These are phyloP conservation scores for Pristionchus pacificus DNA, from an alignment of 1,140 invertebrate genomes.

Conservation along the genomic window DNA sequence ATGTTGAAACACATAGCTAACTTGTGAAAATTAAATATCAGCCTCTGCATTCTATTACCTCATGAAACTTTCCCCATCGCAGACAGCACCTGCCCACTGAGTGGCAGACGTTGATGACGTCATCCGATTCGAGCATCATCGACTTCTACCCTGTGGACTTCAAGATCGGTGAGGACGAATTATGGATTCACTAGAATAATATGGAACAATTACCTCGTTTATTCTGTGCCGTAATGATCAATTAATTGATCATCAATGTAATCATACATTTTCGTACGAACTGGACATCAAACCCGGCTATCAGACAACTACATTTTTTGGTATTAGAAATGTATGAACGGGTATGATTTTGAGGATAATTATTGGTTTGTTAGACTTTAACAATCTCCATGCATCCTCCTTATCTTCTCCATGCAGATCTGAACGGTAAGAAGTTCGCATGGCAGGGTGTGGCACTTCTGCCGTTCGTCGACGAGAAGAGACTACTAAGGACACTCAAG, in stretches of 20 bases:
- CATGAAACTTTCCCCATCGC: not conserved
- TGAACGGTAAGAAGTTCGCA: conserved; percentile 98
- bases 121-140: conserved; percentile 87
- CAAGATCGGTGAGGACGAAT: conserved; percentile 71
- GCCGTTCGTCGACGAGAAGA: conserved; percentile 91
- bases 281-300: not conserved
- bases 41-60: conserved; percentile 6
- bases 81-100: conserved; percentile 79
- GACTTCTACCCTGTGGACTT: conserved; percentile 99
- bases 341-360: too few relatives aligned
- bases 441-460: conserved; percentile 98
- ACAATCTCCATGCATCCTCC: too few relatives aligned
- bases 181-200: too few relatives aligned
- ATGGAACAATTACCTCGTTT: too few relatives aligned
- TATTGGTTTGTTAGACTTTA: too few relatives aligned
- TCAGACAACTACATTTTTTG: too few relatives aligned
- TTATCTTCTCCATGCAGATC: conserved; percentile 67
- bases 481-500: conserved; percentile 78
- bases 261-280: not conserved
- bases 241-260: too few relatives aligned
- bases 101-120: conserved; percentile 89
- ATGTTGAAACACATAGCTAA: too few relatives aligned
- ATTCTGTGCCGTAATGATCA: too few relatives aligned
- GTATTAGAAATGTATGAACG: too few relatives aligned
- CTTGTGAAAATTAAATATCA: too few relatives aligned